Conservation (phyloP, 2,888 invertebrate species). For the Rapana venosa region DNA sequence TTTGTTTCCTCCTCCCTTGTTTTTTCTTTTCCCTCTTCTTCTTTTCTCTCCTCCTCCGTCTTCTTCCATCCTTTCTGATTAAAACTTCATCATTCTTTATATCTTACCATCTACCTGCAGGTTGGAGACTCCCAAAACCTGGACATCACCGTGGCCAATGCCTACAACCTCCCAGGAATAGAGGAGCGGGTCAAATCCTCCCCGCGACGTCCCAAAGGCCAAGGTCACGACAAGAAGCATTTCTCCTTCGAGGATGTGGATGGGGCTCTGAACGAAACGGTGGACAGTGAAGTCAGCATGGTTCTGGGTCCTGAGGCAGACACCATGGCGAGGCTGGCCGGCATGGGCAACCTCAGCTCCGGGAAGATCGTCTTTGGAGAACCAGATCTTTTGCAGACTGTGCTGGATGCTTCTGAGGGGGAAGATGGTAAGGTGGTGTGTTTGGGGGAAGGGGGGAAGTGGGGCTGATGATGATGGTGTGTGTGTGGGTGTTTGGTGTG, state of each 20-base stretch:
- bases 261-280: slow-evolving; percentile 61
- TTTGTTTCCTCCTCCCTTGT: no score
- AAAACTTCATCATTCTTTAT: neutral
- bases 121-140: slow-evolving; percentile 57
- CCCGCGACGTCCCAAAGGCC: slow-evolving; percentile 37
- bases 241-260: slow-evolving; percentile 64
- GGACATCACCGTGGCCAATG: slow-evolving; percentile 66
- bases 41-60: neutral
- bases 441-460: neutral
- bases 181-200: slow-evolving; percentile 47
- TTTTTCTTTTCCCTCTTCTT: neutral
- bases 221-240: slow-evolving; percentile 50
- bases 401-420: slow-evolving; percentile 41
- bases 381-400: slow-evolving; percentile 57
- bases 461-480: neutral
- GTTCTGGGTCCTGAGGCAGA: slow-evolving; percentile 55
- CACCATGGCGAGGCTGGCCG: slow-evolving; percentile 54
- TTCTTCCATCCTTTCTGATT: neutral
- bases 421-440: slow-evolving; percentile 49
- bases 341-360: slow-evolving; percentile 59
- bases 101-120: neutral
- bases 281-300: slow-evolving; percentile 67
- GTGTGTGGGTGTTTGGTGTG: neutral
- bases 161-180: slow-evolving; percentile 61
- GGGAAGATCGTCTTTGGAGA: slow-evolving; percentile 75